A percentile compares a stretch with the other conserved stretches of the same genome.
phyloP scores from a whole-genome alignment of 2,888 invertebrate species.

The Therioaphis trifolii region DNA sequence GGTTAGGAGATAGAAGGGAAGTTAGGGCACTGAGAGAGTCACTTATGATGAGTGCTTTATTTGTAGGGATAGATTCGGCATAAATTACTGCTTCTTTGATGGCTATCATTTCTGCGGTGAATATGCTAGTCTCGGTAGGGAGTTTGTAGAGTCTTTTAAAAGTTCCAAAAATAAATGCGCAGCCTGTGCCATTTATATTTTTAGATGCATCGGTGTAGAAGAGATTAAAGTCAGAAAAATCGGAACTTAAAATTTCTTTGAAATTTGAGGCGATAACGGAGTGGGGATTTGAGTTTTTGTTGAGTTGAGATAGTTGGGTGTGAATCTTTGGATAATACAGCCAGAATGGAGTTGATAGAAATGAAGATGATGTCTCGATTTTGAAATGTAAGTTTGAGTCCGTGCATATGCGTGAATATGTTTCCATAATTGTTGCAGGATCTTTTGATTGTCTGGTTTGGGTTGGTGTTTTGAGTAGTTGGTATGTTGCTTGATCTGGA shows the following conservation, averaged over 20 bases:
- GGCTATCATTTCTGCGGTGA: neutral
- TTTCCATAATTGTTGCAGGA: neutral
- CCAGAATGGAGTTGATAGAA: neutral
- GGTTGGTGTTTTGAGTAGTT: neutral
- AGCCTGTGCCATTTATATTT: neutral
- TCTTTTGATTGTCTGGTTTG: neutral
- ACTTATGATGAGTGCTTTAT: neutral
- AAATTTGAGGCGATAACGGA: neutral
- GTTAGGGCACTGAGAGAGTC: neutral
- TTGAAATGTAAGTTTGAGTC: neutral
- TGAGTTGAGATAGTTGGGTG: neutral
- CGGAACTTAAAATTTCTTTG: neutral
- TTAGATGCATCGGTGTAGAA: neutral
- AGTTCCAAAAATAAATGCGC: neutral
- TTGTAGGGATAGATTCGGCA: neutral
- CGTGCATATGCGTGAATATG: neutral
- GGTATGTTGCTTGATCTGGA: neutral
- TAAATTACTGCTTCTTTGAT: neutral
- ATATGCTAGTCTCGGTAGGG: neutral
- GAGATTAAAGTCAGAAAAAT: too few species aligned
- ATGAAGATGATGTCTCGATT: neutral
- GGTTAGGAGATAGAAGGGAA: neutral
- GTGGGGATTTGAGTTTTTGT: neutral
- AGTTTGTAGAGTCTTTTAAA: neutral
- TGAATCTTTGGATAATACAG: neutral